Evolutionary conservation across 2,113 vertebrate species (phyloP).

Genomic region (Percopsis transmontana): DNA sequence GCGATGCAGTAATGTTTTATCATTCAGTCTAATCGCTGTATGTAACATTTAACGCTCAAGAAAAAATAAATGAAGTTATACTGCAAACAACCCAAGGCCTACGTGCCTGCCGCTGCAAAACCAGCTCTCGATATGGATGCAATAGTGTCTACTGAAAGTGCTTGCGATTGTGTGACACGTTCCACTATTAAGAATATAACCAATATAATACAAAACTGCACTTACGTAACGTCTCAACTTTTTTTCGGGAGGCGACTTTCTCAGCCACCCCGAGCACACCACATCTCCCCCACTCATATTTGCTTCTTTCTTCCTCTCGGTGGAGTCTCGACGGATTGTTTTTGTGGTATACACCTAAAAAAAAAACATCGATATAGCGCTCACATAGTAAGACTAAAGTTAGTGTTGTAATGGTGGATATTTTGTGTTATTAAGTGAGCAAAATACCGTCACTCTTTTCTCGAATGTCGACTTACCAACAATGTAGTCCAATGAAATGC

Average conservation of each 20-base stretch:
- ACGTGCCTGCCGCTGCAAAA: slow-evolving; percentile 20
- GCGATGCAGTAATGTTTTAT: background rate
- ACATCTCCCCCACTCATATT: slow-evolving; percentile 94
- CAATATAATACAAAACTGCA: slow-evolving; percentile 64
- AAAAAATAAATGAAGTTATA: slow-evolving; percentile 2
- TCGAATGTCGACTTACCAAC: slow-evolving; percentile 59
- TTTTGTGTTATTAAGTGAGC: slow-evolving; percentile 11
- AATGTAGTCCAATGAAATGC: slow-evolving; percentile 50
- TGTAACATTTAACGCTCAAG: background rate
- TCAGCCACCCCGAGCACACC: slow-evolving; percentile 92
- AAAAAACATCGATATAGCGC: background rate
- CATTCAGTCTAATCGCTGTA: background rate
- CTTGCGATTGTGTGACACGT: slow-evolving; percentile 12
- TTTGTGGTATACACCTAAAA: slow-evolving; percentile 57
- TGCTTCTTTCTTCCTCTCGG: slow-evolving; percentile 40
- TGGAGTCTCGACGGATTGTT: slow-evolving; percentile 43
- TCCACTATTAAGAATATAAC: slow-evolving; percentile 5
- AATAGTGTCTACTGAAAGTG: background rate
- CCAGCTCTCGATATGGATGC: background rate
- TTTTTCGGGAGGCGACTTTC: slow-evolving; percentile 97
- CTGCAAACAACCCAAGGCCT: slow-evolving; percentile 39
- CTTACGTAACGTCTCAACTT: slow-evolving; percentile 99
- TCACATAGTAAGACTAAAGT: slow-evolving; percentile 29
- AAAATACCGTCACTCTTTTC: slow-evolving; percentile 60
- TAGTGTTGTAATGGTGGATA: background rate